These are phyloP conservation scores for Lacanobia wlatinum DNA, from an alignment of 2,888 invertebrate species.

Conservation along the genomic window DNA sequence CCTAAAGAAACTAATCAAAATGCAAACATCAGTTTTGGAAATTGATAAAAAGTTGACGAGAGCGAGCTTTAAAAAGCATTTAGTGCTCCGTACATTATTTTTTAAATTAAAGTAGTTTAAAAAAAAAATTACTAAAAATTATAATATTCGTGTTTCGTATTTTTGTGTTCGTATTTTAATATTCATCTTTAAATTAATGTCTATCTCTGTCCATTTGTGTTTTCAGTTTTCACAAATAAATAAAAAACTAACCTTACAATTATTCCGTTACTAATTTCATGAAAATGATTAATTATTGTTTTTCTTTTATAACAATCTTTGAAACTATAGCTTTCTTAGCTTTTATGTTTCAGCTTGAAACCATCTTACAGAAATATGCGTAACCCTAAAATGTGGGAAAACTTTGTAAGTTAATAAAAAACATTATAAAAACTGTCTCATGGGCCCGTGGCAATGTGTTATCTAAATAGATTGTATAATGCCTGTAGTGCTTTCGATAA, in stretches of 20 bases:
- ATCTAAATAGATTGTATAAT: conserved; percentile 79
- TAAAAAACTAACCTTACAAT: too few relatives aligned
- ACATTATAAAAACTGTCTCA: conserved; percentile 57
- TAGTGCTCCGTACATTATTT: conserved; percentile 52
- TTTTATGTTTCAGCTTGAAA: neutral
- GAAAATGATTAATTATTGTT: neutral
- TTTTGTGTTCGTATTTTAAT: too few relatives aligned
- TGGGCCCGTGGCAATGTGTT: conserved; percentile 72
- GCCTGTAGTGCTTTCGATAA: conserved; percentile 57
- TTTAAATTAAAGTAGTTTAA: neutral
- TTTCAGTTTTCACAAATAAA: too few relatives aligned
- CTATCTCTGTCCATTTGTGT: too few relatives aligned
- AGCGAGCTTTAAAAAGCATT: conserved; percentile 4
- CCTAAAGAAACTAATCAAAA: conserved; percentile 80
- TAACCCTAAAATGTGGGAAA: conserved; percentile 53
- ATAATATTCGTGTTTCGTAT: too few relatives aligned
- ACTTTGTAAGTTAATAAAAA: conserved; percentile 57
- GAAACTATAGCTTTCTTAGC: neutral
- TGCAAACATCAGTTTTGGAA: conserved; percentile 75
- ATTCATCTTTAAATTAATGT: too few relatives aligned
- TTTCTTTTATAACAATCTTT: too few relatives aligned
- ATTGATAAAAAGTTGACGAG: conserved; percentile 65
- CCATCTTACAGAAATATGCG: neutral
- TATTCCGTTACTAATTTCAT: too few relatives aligned
- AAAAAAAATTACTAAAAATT: neutral